Base-by-base conservation (phyloP, 2,888 invertebrate genomes). In the Cyclophora albipunctata region DNA sequence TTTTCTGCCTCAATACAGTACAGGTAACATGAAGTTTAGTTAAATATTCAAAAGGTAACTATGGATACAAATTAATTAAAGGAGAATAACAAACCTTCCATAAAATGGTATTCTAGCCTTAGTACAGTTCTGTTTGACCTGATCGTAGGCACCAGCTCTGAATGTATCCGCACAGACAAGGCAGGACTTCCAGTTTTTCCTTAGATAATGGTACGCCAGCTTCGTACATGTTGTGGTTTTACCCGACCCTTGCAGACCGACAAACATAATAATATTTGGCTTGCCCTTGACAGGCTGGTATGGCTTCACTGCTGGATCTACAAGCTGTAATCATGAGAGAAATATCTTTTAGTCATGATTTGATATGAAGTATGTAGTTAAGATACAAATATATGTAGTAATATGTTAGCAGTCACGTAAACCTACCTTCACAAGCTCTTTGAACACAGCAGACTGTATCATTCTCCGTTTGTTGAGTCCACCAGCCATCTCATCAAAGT, bases 151-250 rank as follows among this genome's bases (percentile, higher is more conserved):
- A 82, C 99, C 99, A 68, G 99, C 99, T 88, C 99, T 93, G 90
- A 99, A 99, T 46, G 99, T 99, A 84, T 99, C 99, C 3, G 99
- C 99, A 86, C 99, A 99, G 40, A 99, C 98, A 47, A 99, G 90
- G 75, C 97, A 98, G 34, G 98, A 97, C 80, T 99, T 99, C 99
- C 99, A 99, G 69, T 98, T 98, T 83, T 99, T 99, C 75, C 98
- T 96, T 78, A 98, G 92, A 84, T 99, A 99, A 84, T 98, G 96
- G 85, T 99, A 99, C 20, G 99, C 99, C 72, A 99, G 90, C 90
- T 99, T 99, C 58, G 99, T 99, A 90, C 99, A 99, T 2, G 99
- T 98, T 34, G 99, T 99, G 0, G 99, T 99, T 91, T 99, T 99
- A 63, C 99, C 99, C 51, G 98, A 98, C 57, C 99, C 99, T 90